Evolutionary conservation across 2,113 vertebrate species (phyloP).

Genomic region (Orthonyx spaldingii): DNA sequence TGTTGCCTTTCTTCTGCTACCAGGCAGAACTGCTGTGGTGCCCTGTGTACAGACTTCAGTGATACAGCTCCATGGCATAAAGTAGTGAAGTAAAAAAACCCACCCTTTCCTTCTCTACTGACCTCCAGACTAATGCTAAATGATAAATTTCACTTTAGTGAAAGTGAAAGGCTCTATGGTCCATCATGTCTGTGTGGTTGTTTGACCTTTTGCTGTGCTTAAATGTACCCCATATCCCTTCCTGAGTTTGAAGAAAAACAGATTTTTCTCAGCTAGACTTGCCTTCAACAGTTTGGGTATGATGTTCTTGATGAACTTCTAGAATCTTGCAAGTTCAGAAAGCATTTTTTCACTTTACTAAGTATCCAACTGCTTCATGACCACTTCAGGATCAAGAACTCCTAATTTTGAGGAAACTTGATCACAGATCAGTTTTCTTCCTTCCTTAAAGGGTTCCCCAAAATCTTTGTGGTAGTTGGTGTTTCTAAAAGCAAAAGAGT

Average conservation of each 20-base stretch:
- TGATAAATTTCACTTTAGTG: background rate
- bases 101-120: accelerated
- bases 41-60: background rate
- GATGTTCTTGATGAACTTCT: background rate
- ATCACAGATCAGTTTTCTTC: background rate
- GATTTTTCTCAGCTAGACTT: background rate
- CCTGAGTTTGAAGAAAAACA: background rate
- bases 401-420: background rate
- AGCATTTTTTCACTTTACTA: background rate
- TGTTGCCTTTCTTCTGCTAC: background rate
- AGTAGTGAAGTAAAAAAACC: background rate
- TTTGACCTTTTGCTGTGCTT: background rate
- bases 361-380: background rate
- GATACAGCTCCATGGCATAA: background rate
- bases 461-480: background rate
- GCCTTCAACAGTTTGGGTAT: background rate
- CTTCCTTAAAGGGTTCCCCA: background rate
- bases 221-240: accelerated
- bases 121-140: background rate
- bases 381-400: background rate
- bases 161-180: background rate
- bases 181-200: background rate
- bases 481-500: background rate
- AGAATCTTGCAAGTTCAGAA: background rate
- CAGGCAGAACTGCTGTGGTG: background rate